phyloP scores from a whole-genome alignment of 2,113 vertebrate species.

The Alosa alosa region DNA sequence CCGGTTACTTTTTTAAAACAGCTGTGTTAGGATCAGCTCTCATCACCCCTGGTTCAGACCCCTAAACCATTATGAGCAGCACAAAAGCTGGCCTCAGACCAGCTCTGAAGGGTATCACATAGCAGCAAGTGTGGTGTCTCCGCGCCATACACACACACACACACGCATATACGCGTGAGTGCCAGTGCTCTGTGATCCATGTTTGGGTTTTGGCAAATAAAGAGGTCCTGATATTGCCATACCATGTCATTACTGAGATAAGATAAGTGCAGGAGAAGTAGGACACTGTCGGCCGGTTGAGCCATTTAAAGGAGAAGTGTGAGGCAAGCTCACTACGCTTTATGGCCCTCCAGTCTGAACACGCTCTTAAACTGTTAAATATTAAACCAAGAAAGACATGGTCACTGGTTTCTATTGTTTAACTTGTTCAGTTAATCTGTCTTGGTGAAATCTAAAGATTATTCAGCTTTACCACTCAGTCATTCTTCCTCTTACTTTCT shows the following conservation, averaged over 20 bases:
- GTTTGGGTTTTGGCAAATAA: conserved; percentile 55
- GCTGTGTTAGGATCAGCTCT: not conserved
- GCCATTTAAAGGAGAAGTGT: not conserved
- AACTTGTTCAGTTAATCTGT: not conserved
- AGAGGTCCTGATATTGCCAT: conserved; percentile 51
- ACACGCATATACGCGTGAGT: not conserved
- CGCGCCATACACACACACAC: too few relatives aligned
- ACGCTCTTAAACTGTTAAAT: not conserved
- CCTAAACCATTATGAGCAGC: conserved; percentile 5
- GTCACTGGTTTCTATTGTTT: not conserved
- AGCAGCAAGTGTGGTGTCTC: not conserved
- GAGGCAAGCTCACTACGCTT: not conserved
- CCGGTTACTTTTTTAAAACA: conserved; percentile 13
- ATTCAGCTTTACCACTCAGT: not conserved
- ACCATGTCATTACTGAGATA: conserved; percentile 54
- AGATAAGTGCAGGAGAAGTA: conserved; percentile 53
- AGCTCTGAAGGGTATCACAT: conserved; percentile 11
- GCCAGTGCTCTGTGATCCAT: conserved; percentile 31
- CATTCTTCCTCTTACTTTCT: not conserved
- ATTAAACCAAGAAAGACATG: not conserved
- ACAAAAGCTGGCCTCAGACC: conserved; percentile 18
- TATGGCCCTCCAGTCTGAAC: not conserved
- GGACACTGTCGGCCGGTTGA: conserved; percentile 8
- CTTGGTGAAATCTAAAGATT: not conserved
- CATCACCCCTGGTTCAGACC: conserved; percentile 15